These are phyloP conservation scores for Fratercula arctica DNA, from an alignment of 2,797 vertebrate genomes.

Conservation along the genomic window DNA sequence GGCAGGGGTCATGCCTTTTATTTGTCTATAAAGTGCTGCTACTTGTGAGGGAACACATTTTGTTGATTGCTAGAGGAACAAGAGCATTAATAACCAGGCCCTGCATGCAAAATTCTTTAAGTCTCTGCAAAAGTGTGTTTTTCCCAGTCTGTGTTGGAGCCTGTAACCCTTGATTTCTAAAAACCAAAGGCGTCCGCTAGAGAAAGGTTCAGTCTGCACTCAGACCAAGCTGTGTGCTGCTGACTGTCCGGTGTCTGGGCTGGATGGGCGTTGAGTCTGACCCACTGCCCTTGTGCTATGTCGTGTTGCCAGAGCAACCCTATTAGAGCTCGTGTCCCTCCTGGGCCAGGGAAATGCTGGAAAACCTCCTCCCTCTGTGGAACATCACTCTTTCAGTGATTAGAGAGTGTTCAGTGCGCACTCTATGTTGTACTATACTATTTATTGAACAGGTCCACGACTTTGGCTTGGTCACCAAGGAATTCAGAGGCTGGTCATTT, in stretches of 20 bases:
- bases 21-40: not conserved
- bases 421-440: not conserved
- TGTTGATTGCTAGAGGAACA: not conserved
- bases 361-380: not conserved
- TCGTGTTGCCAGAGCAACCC: not conserved
- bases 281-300: not conserved
- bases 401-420: not conserved
- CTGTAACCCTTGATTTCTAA: not conserved
- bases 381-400: not conserved
- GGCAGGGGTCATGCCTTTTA: not conserved
- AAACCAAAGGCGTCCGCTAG: not conserved
- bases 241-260: rapidly evolving
- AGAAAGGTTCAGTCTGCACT: not conserved
- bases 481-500: not conserved
- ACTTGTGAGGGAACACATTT: not conserved
- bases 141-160: not conserved
- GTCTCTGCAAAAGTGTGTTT: not conserved
- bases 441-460: not conserved
- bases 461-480: not conserved
- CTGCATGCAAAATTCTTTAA: not conserved
- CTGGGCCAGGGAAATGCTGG: not conserved
- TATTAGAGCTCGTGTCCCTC: not conserved
- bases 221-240: not conserved
- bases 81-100: not conserved
- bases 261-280: not conserved